These are phyloP conservation scores for Xiphorhynchus elegans DNA, from an alignment of 2,113 vertebrate genomes.

Conservation along the genomic window DNA sequence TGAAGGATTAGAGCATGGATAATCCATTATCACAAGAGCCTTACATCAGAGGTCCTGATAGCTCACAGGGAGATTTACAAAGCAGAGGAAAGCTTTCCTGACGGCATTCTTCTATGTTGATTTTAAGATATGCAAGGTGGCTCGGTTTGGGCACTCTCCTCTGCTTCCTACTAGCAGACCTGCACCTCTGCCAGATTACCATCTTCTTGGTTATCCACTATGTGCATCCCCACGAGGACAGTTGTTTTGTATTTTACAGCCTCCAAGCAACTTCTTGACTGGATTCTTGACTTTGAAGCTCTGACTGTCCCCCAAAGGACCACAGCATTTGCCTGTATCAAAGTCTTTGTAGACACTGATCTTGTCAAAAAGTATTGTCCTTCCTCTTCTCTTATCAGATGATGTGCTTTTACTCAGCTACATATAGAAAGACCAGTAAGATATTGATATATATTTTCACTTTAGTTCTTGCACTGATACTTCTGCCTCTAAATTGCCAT, in stretches of 20 bases:
- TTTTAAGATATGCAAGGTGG: neutral
- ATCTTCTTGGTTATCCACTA: neutral
- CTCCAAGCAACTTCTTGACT: neutral
- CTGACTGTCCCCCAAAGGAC: neutral
- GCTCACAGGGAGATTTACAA: neutral
- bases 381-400: neutral
- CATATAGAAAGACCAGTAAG: slow-evolving; percentile 8
- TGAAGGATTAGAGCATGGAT: neutral
- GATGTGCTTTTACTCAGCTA: neutral
- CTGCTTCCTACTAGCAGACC: neutral
- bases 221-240: neutral
- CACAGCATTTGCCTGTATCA: neutral
- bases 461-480: neutral
- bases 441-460: slow-evolving; percentile 1
- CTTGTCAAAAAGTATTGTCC: neutral
- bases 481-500: slow-evolving; percentile 23
- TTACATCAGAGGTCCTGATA: neutral
- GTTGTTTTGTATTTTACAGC: neutral
- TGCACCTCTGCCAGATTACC: neutral
- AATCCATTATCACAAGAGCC: neutral
- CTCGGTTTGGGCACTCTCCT: neutral
- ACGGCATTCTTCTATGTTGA: fast-evolving
- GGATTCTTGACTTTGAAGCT: neutral
- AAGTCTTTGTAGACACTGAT: neutral
- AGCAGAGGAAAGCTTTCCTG: neutral